Percentiles rank a stretch among this genome's conserved stretches.
Evolutionary conservation across 2,888 invertebrate species (phyloP).

Genomic region (Xylota sylvarum): DNA sequence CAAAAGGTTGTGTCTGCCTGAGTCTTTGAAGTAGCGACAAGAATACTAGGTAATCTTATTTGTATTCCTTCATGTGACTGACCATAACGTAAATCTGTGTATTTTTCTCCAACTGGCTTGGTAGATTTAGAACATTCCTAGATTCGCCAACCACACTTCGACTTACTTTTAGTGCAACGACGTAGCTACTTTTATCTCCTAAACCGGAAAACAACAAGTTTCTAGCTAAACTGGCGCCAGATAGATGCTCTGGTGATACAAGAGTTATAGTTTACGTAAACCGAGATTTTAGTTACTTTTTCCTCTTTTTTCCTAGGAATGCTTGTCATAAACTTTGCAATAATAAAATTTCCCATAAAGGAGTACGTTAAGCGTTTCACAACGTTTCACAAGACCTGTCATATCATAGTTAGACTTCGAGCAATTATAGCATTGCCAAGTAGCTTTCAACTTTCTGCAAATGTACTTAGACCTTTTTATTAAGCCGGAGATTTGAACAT

Average conservation of each 20-base stretch:
- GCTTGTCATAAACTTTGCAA: neutral
- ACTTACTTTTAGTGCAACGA: neutral
- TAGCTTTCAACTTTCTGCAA: too few species aligned
- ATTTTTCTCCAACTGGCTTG: neutral
- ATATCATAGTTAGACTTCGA: too few species aligned
- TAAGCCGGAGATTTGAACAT: too few species aligned
- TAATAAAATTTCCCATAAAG: neutral
- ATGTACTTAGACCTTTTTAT: too few species aligned
- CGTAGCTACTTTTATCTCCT: neutral
- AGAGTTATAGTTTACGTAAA: neutral
- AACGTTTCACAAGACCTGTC: too few species aligned
- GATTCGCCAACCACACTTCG: too few species aligned
- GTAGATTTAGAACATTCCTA: too few species aligned
- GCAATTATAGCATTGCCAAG: too few species aligned
- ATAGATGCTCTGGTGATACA: neutral
- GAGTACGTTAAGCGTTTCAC: neutral
- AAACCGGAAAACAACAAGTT: neutral
- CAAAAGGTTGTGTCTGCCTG: neutral
- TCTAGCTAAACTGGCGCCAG: neutral
- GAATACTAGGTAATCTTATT: neutral
- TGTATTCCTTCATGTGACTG: neutral
- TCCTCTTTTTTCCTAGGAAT: neutral
- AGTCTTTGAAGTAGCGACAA: neutral
- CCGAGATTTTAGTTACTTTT: neutral
- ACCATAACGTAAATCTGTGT: neutral